phyloP scores from a whole-genome alignment of 2,113 vertebrate genomes.

The Channa maculata region DNA sequence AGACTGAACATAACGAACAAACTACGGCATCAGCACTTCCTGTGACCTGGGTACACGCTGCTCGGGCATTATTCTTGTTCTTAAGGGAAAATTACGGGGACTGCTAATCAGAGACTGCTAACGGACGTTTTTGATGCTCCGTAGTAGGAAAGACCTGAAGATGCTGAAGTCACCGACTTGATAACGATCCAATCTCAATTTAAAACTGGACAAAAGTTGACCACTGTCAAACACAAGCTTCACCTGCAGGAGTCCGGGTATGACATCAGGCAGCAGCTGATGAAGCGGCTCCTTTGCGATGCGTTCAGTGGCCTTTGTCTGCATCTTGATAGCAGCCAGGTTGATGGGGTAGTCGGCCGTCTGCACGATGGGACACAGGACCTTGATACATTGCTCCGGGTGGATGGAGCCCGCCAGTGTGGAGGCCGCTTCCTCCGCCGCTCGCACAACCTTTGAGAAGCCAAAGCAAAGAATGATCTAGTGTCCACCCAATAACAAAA shows the following conservation, averaged over 20 bases:
- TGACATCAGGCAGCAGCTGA: conserved; percentile 91
- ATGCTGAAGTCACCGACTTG: too few species aligned
- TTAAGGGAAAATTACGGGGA: too few species aligned
- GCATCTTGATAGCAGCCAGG: conserved; percentile 98
- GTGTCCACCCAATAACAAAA: too few species aligned
- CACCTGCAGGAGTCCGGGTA: conserved; percentile 95
- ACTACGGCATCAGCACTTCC: too few species aligned
- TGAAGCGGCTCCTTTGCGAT: conserved; percentile 90
- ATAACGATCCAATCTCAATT: too few species aligned
- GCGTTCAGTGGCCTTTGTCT: conserved; percentile 94
- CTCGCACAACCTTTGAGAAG: conserved; percentile 89
- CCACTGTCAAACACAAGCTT: too few species aligned
- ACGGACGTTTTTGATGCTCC: too few species aligned
- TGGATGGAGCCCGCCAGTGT: conserved; percentile 92
- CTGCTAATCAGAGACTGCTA: too few species aligned
- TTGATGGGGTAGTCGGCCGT: conserved; percentile 97
- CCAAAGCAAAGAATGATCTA: neutral
- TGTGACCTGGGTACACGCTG: too few species aligned
- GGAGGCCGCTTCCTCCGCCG: conserved; percentile 93
- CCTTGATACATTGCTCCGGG: conserved; percentile 96
- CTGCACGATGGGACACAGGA: conserved; percentile 97
- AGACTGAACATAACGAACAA: neutral
- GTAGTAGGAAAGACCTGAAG: too few species aligned
- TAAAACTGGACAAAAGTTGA: too few species aligned
- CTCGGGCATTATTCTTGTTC: too few species aligned